These are phyloP conservation scores for Polyergus mexicanus DNA, from an alignment of 1,140 invertebrate species.

Conservation along the genomic window DNA sequence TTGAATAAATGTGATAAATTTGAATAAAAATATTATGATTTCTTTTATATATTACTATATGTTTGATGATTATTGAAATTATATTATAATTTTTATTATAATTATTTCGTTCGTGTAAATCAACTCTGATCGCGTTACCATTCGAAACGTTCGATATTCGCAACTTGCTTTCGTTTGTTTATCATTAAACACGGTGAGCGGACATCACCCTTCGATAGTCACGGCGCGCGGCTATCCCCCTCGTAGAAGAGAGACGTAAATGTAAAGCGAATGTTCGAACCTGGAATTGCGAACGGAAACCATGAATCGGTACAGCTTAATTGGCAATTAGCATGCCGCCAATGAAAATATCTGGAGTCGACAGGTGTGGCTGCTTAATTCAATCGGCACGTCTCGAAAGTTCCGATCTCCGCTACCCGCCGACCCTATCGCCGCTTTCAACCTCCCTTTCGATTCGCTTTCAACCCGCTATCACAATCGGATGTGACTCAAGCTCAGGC, in stretches of 20 bases:
- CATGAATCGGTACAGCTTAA: slow-evolving; percentile 67
- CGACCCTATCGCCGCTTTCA: slow-evolving; percentile 40
- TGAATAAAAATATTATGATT: too few relatives aligned
- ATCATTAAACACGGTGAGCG: slow-evolving; percentile 31
- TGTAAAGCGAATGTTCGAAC: slow-evolving; percentile 30
- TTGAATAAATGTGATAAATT: too few relatives aligned
- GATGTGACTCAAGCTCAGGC: slow-evolving; percentile 53
- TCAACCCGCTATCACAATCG: slow-evolving; percentile 60
- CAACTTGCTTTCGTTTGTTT: too few relatives aligned
- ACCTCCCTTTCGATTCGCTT: slow-evolving; percentile 51
- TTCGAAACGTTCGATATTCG: too few relatives aligned
- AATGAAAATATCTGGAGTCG: slow-evolving; percentile 78
- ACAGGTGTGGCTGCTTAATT: slow-evolving; percentile 74
- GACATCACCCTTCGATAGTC: slow-evolving; percentile 22
- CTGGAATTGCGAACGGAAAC: background rate
- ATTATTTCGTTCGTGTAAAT: too few relatives aligned
- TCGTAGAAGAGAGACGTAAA: slow-evolving; percentile 32
- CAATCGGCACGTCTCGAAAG: slow-evolving; percentile 71
- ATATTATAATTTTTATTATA: too few relatives aligned
- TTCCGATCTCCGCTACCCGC: slow-evolving; percentile 37
- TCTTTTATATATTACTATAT: too few relatives aligned
- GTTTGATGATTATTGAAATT: too few relatives aligned
- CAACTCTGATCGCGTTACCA: background rate
- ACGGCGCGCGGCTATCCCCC: background rate
- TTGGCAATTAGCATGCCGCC: slow-evolving; percentile 77